Evolutionary conservation across 1,140 invertebrate species (phyloP).

Genomic region (Chrysopa pallens): DNA sequence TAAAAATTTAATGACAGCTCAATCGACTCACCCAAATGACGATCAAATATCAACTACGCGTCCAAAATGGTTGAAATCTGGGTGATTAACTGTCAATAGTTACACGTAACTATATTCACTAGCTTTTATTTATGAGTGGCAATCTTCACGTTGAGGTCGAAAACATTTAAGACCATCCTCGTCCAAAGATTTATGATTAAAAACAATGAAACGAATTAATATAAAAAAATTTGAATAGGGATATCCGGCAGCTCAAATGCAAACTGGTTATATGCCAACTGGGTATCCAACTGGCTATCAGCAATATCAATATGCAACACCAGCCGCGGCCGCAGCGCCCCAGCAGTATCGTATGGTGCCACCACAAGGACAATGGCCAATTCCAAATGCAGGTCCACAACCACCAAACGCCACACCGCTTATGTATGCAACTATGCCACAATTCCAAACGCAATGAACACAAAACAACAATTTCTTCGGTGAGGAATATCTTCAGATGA

Average conservation of each 20-base stretch:
- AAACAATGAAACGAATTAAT: too few relatives aligned
- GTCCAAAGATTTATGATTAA: too few relatives aligned
- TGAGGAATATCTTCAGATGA: too few relatives aligned
- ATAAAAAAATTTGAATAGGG: slow-evolving; percentile 13
- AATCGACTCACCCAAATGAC: too few relatives aligned
- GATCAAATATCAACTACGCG: too few relatives aligned
- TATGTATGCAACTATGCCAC: slow-evolving; percentile 61
- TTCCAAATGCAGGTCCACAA: slow-evolving; percentile 15
- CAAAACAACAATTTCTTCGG: background rate
- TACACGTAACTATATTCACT: too few relatives aligned
- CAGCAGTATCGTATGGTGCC: slow-evolving; percentile 25
- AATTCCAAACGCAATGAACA: slow-evolving; percentile 56
- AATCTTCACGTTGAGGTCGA: too few relatives aligned
- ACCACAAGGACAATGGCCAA: slow-evolving; percentile 19
- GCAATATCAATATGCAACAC: slow-evolving; percentile 30
- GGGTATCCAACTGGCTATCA: slow-evolving; percentile 31
- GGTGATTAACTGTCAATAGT: too few relatives aligned
- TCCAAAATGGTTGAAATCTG: too few relatives aligned
- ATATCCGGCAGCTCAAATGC: slow-evolving; percentile 32
- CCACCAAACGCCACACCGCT: slow-evolving; percentile 29
- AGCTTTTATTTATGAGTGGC: too few relatives aligned
- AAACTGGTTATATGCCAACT: slow-evolving; percentile 45
- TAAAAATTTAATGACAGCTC: too few relatives aligned
- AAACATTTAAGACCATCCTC: too few relatives aligned
- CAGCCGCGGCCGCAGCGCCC: slow-evolving; percentile 29